phyloP scores from a whole-genome alignment of 2,888 invertebrate genomes.

The Sesamia inferens region DNA sequence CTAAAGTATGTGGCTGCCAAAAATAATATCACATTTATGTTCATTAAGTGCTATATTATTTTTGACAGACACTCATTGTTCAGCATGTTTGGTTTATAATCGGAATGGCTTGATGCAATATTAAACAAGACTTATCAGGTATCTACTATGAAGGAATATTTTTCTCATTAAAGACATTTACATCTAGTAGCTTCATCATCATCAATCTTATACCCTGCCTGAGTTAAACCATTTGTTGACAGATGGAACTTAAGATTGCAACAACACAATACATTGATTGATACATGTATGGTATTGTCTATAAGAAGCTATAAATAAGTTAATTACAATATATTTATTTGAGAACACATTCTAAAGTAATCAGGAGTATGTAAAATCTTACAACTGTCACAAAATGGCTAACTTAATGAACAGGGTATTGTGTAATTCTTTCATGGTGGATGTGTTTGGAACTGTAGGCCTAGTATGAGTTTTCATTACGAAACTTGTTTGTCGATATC shows the following conservation, averaged over 20 bases:
- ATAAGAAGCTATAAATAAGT: no score
- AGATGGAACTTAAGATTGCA: no score
- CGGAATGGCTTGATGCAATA: constrained; percentile 68
- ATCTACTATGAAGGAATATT: constrained; percentile 46
- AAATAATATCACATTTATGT: constrained; percentile 61
- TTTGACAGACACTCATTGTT: constrained; percentile 66
- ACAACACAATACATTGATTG: no score
- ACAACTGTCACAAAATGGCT: no score
- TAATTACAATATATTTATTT: no score
- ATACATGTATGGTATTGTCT: no score
- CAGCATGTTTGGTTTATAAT: constrained; percentile 67
- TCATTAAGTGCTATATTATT: constrained; percentile 54
- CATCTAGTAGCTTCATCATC: not conserved
- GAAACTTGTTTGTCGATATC: no score
- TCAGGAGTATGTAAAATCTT: no score
- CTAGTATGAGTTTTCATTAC: no score
- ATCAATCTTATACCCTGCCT: not conserved
- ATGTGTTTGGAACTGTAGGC: constrained; percentile 8
- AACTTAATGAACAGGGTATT: no score
- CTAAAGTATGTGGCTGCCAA: constrained; percentile 74
- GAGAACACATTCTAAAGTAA: no score
- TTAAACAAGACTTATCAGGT: constrained; percentile 21
- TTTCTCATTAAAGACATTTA: not conserved
- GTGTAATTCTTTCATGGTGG: constrained; percentile 49
- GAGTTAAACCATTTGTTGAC: no score